These are phyloP conservation scores for Protosalanx chinensis DNA, from an alignment of 2,797 vertebrate species.

Conservation along the genomic window DNA sequence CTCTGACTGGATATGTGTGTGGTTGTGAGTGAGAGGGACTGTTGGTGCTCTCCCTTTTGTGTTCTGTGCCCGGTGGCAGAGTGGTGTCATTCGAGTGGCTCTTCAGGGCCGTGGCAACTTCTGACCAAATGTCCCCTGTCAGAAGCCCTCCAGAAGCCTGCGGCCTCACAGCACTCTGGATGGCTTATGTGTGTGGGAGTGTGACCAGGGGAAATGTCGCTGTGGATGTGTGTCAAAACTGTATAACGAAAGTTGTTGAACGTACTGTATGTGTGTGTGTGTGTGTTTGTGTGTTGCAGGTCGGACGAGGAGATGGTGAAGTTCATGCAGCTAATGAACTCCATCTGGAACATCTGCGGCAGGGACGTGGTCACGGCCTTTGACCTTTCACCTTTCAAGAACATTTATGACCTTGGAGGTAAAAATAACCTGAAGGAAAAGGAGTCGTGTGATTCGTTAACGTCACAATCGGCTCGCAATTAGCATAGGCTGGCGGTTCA, in stretches of 20 bases:
- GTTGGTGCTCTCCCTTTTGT: not conserved
- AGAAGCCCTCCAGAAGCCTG: not conserved
- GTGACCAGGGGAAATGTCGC: conserved; percentile 8
- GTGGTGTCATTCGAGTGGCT: conserved; percentile 39
- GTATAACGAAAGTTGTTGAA: not conserved
- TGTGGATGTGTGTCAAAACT: conserved; percentile 6
- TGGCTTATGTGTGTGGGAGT: too few relatives aligned
- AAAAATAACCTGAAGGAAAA: not conserved
- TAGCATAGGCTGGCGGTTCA: conserved; percentile 44
- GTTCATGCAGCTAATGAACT: conserved; percentile 84
- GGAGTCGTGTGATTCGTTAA: not conserved
- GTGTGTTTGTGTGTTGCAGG: conserved; percentile 58
- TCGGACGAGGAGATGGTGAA: conserved; percentile 81
- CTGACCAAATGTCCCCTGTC: conserved; percentile 37
- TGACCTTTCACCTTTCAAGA: conserved; percentile 72
- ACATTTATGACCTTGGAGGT: conserved; percentile 83
- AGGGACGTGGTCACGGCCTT: conserved; percentile 73
- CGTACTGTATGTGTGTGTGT: conserved; percentile 23
- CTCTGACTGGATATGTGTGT: not conserved
- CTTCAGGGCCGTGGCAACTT: conserved; percentile 61
- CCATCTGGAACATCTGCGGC: conserved; percentile 83
- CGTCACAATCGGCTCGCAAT: conserved; percentile 24
- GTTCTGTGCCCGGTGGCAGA: not conserved
- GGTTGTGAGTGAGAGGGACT: not conserved
- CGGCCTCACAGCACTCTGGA: not conserved